Conservation (phyloP, 2,888 invertebrate genomes). For the Nysson spinosus region DNA sequence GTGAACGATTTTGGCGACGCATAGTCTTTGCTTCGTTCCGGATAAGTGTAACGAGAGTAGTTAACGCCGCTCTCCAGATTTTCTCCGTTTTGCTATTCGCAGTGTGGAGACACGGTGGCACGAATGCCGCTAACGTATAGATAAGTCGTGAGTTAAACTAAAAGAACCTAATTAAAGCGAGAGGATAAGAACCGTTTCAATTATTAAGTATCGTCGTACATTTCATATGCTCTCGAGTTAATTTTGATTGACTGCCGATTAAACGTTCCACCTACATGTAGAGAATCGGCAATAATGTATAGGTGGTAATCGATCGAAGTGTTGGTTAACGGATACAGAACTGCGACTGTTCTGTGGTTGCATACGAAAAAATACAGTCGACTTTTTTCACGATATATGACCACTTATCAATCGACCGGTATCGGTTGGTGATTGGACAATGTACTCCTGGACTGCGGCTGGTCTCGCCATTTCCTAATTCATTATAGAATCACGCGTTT, state of each 20-base stretch:
- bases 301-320: constrained; percentile 46
- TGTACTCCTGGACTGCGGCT: constrained; percentile 59
- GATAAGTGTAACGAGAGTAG: constrained; percentile 20
- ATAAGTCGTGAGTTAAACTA: constrained; percentile 44
- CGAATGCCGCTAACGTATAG: constrained; percentile 47
- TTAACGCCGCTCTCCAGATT: constrained; percentile 43
- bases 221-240: constrained; percentile 54
- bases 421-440: constrained; percentile 53
- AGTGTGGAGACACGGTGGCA: constrained; percentile 39
- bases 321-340: constrained; percentile 45
- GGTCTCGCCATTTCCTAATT: constrained; percentile 60
- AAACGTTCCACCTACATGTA: constrained; percentile 46
- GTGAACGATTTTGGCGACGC: constrained; percentile 6
- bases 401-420: constrained; percentile 59
- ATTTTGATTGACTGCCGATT: constrained; percentile 52
- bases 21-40: constrained; percentile 23
- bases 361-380: constrained; percentile 43
- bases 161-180: constrained; percentile 39
- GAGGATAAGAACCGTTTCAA: constrained; percentile 39
- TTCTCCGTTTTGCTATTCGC: constrained; percentile 46
- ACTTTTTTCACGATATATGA: constrained; percentile 34
- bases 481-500: constrained; percentile 31
- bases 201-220: constrained; percentile 27
- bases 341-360: constrained; percentile 55
- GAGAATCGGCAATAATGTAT: constrained; percentile 53